phyloP scores from a whole-genome alignment of 2,888 invertebrate genomes.

The Mimumesa dahlbomi region DNA sequence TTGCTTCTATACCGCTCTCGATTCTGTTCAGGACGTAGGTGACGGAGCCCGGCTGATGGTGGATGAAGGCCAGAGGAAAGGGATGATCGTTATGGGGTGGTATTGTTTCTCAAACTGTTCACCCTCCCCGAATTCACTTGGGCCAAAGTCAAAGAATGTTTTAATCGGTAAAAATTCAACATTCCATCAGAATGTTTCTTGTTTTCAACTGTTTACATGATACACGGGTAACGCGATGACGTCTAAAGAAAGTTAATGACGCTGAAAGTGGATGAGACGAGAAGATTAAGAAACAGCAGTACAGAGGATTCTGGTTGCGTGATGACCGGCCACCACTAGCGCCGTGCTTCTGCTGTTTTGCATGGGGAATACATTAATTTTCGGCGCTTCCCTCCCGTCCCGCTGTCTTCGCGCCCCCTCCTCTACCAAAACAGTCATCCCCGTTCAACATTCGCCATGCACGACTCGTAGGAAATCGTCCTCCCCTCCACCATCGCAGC shows the following conservation, averaged over 20 bases:
- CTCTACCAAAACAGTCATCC: slow-evolving; percentile 11
- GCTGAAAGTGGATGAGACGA: slow-evolving; percentile 18
- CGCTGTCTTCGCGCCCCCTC: slow-evolving; percentile 23
- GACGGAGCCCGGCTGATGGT: slow-evolving; percentile 73
- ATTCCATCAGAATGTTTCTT: no score
- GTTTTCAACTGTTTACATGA: no score
- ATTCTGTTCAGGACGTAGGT: slow-evolving; percentile 80
- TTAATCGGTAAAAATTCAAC: no score
- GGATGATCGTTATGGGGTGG: no score
- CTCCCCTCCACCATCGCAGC: slow-evolving; percentile 6
- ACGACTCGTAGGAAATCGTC: slow-evolving; percentile 50
- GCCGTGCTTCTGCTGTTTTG: slow-evolving; percentile 75
- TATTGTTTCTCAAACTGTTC: no score
- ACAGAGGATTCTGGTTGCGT: slow-evolving; percentile 65
- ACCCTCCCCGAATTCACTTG: no score
- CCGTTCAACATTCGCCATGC: slow-evolving; percentile 55
- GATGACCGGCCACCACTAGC: slow-evolving; percentile 69
- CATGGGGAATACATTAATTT: slow-evolving; percentile 78
- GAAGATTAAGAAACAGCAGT: slow-evolving; percentile 44
- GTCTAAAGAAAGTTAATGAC: no score
- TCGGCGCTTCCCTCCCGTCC: slow-evolving; percentile 67
- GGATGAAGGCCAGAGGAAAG: slow-evolving; percentile 43
- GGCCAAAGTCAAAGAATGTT: no score
- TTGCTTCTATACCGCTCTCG: slow-evolving; percentile 77
- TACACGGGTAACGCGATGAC: no score